These are phyloP conservation scores for Oithona nana DNA, from an alignment of 2,888 invertebrate species.

Conservation along the genomic window DNA sequence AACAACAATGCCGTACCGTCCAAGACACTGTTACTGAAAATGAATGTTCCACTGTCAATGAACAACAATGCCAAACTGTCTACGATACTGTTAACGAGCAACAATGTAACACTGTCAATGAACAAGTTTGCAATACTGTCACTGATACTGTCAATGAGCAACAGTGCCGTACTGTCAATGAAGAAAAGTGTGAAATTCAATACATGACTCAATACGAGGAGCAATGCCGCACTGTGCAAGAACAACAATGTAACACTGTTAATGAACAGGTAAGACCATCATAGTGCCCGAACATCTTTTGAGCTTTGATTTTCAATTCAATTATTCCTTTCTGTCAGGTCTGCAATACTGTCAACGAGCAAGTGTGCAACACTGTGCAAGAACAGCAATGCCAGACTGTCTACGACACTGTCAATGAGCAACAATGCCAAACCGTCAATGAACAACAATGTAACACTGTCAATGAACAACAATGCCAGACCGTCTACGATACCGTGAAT, in stretches of 20 bases:
- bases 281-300: neutral
- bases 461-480: slow-evolving; percentile 5
- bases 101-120: slow-evolving; percentile 1
- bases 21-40: neutral
- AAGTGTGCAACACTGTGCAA: neutral
- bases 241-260: slow-evolving; percentile 7
- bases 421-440: slow-evolving; percentile 5
- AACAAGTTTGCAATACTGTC: neutral
- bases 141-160: slow-evolving; percentile 11
- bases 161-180: slow-evolving; percentile 11
- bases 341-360: slow-evolving; percentile 4
- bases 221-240: slow-evolving; percentile 1
- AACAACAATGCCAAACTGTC: slow-evolving; percentile 1
- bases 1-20: slow-evolving; percentile 6
- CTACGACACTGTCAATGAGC: neutral
- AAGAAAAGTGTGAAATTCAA: neutral
- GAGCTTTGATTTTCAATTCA: neutral
- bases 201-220: slow-evolving; percentile 12
- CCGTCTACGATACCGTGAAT: slow-evolving; percentile 4
- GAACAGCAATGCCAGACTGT: neutral
- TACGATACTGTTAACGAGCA: slow-evolving; percentile 1
- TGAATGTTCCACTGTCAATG: slow-evolving; percentile 1
- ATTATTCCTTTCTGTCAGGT: neutral
- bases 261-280: slow-evolving; percentile 8
- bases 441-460: slow-evolving; percentile 11